phyloP scores from a whole-genome alignment of 1,140 invertebrate species.

The Orchestia grillus region DNA sequence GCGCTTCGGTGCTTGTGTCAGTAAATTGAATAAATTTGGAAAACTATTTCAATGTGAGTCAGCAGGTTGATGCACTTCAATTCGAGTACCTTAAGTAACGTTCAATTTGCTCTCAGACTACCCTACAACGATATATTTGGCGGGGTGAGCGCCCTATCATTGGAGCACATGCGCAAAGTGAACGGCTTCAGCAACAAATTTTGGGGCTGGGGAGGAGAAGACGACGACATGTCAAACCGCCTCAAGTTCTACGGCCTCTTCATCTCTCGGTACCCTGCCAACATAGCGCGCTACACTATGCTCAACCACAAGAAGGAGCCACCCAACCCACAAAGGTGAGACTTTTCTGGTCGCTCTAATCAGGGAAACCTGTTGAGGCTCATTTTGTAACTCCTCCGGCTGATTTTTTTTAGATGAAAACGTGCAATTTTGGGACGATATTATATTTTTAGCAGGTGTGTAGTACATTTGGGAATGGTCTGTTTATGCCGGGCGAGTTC shows the following conservation, averaged over 20 bases:
- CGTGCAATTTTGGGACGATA: no score
- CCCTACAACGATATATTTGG: constrained; percentile 72
- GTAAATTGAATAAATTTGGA: no score
- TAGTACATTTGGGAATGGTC: no score
- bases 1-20: no score
- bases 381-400: no score
- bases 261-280: constrained; percentile 84
- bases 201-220: constrained; percentile 73
- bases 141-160: constrained; percentile 87
- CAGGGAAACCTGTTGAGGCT: no score
- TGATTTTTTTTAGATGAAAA: no score
- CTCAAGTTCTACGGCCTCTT: constrained; percentile 58
- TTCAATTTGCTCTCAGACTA: not conserved
- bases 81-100: not conserved
- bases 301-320: constrained; percentile 79
- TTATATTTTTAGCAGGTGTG: no score
- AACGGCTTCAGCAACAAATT: constrained; percentile 73
- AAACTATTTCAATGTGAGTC: no score
- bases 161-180: constrained; percentile 80
- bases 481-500: no score
- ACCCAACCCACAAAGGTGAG: constrained; percentile 58
- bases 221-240: constrained; percentile 71
- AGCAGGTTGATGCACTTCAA: no score
- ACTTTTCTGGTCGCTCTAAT: not conserved
- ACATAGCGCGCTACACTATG: constrained; percentile 92